Conservation (phyloP, 2,113 vertebrate species). For the Coreoperca whiteheadi region DNA sequence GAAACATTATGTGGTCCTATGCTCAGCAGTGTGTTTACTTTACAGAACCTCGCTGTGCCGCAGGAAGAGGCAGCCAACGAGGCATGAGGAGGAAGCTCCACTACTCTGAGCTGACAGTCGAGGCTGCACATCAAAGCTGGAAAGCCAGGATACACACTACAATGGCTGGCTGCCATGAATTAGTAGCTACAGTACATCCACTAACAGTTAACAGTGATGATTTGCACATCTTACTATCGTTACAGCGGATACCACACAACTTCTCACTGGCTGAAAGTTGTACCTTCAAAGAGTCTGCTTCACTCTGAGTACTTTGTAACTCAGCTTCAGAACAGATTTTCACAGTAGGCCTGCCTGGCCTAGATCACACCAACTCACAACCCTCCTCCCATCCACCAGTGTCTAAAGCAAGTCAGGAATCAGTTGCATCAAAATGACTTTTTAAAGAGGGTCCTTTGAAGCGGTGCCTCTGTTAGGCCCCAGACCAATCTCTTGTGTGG, state of each 20-base stretch:
- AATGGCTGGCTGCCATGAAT: conserved; percentile 29
- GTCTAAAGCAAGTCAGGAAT: conserved; percentile 46
- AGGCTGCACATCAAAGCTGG: conserved; percentile 28
- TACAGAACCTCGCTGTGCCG: conserved; percentile 40
- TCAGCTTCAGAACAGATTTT: conserved; percentile 45
- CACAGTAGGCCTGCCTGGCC: conserved; percentile 35
- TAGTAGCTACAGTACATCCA: conserved; percentile 10
- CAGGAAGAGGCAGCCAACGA: conserved; percentile 47
- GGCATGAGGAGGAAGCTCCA: conserved; percentile 41
- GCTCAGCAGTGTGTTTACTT: conserved; percentile 58
- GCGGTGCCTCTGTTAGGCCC: conserved; percentile 34
- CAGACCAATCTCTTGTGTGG: conserved; percentile 48
- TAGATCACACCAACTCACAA: conserved; percentile 41
- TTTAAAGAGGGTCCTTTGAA: conserved; percentile 67
- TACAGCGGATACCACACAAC: conserved; percentile 18
- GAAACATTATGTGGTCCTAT: conserved; percentile 43
- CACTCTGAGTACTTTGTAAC: conserved; percentile 36
- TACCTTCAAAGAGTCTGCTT: conserved; percentile 45
- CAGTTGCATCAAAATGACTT: conserved; percentile 67
- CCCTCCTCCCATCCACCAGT: conserved; percentile 31
- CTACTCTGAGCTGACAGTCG: conserved; percentile 33
- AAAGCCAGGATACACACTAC: conserved; percentile 14
- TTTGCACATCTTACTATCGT: conserved; percentile 16
- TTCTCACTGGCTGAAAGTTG: not conserved
- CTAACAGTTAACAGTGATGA: conserved; percentile 9